A percentile compares a stretch with the other conserved stretches of the same genome.
phyloP scores from a whole-genome alignment of 2,888 invertebrate species.

The Melitaea athalia region DNA sequence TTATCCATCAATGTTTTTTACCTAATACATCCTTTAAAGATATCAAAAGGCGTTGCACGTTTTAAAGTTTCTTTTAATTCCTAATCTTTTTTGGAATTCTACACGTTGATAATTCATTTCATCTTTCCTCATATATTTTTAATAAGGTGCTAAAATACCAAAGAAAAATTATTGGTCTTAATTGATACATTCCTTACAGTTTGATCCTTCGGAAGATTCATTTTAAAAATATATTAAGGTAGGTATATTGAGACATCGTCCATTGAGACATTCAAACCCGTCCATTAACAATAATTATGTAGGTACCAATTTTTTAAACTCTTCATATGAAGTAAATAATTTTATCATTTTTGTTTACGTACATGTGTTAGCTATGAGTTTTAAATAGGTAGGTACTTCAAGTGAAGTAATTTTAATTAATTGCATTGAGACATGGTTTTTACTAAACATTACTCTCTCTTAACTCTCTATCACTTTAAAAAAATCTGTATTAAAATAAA shows the following conservation, averaged over 20 bases:
- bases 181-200: conserved; percentile 19
- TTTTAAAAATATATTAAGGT: not conserved
- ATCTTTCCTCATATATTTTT: conserved; percentile 39
- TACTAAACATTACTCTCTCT: no score
- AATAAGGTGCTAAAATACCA: conserved; percentile 42
- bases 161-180: conserved; percentile 33
- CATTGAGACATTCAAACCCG: not conserved
- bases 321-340: no score
- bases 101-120: conserved; percentile 42
- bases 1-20: conserved; percentile 41
- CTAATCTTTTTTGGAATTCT: conserved; percentile 39
- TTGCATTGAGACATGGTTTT: no score
- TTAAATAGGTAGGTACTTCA: no score
- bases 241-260: not conserved
- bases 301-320: no score
- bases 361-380: no score
- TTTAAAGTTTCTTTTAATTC: conserved; percentile 41
- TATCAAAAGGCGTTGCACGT: conserved; percentile 39
- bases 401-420: no score
- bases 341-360: no score
- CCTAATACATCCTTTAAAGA: conserved; percentile 38
- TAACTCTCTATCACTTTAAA: no score
- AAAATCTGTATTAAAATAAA: no score
- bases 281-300: not conserved
- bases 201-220: not conserved